phyloP scores from a whole-genome alignment of 2,797 vertebrate genomes.

The Parauchenoglanis punctatus region DNA sequence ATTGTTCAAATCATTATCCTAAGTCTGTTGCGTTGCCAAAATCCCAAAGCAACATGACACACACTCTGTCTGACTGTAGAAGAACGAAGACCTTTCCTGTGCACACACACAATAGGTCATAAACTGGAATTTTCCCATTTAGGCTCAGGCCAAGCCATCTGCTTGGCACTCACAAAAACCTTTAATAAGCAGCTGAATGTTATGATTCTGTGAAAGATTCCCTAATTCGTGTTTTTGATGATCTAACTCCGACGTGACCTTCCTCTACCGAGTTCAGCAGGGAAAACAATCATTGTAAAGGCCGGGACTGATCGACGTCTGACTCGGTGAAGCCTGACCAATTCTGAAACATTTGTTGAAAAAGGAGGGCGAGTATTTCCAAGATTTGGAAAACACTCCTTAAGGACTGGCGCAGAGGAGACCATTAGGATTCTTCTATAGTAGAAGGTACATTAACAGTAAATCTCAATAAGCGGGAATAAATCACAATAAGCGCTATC shows the following conservation, averaged over 20 bases:
- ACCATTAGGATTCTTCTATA: constrained; percentile 19
- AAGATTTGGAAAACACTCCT: constrained; percentile 14
- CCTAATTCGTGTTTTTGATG: constrained; percentile 54
- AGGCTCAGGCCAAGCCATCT: constrained; percentile 70
- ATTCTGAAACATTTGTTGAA: constrained; percentile 10
- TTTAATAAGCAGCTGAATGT: constrained; percentile 57
- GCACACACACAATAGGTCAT: constrained; percentile 69
- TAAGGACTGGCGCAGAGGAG: neutral
- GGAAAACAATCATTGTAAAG: constrained; percentile 30
- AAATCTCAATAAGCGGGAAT: constrained; percentile 20
- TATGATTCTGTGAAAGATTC: constrained; percentile 36
- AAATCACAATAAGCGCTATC: constrained; percentile 22
- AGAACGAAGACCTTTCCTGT: neutral
- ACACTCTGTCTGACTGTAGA: constrained; percentile 45
- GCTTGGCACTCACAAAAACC: constrained; percentile 65
- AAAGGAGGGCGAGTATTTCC: neutral
- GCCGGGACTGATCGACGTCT: constrained; percentile 1
- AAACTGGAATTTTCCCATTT: constrained; percentile 78
- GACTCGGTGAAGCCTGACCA: constrained; percentile 32
- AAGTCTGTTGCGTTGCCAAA: constrained; percentile 21
- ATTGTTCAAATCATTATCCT: constrained; percentile 25
- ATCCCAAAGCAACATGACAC: constrained; percentile 42
- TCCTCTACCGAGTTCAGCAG: constrained; percentile 45
- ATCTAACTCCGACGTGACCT: constrained; percentile 52
- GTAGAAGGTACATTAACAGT: neutral